Base-by-base conservation (phyloP, 2,888 invertebrate genomes). In the Aproaerema taeniolella region DNA sequence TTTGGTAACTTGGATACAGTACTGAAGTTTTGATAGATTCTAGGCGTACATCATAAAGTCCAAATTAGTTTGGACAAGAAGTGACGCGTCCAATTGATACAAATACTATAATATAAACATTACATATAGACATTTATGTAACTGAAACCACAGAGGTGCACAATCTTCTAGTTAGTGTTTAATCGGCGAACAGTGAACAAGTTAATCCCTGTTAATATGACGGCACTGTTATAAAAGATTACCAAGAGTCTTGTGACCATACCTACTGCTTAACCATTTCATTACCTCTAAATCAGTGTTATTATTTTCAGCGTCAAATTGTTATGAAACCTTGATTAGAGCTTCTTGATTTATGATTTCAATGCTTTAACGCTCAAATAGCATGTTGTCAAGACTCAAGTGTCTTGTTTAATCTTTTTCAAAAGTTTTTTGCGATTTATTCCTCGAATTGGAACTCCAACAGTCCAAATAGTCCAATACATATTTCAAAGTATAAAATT, bases 401-500 rank as follows among this genome's bases (percentile, higher is more conserved):
- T 50, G 44, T 40, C 38, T 45, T 42, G 26, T 31, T 32, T 39
- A 49, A 40, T 46, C 43, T 43, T 39, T 32, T 26, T 36, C 15
- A 31, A 36, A 25, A 24, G 11, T 29, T 43, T 51, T 53, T 58
- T 48, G 34, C 16, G 31, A 38, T 40, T 37, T 26, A 47, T 60
- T 61, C 60, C 53, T 36, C 32, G 58, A 59, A 60, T 36, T 29
- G 33, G 16, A 39, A 39, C 38, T 45, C 36, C 42, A 43, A 46
- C 35, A 36, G 31, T 43, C 43, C 39, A 43, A 39, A 49, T 58
- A 46, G 59, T n/a, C n/a, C n/a, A n/a, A n/a, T n/a, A n/a, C n/a
- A n/a, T n/a, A n/a, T 61, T 53, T 51, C 41, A 56, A 63, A 62
- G 58, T 50, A 57, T n/a, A n/a, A n/a, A n/a, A n/a, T n/a, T n/a